A percentile compares a stretch with the other conserved stretches of the same genome.
Conservation (phyloP, 2,888 invertebrate species). For the Callimorpha dominula region DNA sequence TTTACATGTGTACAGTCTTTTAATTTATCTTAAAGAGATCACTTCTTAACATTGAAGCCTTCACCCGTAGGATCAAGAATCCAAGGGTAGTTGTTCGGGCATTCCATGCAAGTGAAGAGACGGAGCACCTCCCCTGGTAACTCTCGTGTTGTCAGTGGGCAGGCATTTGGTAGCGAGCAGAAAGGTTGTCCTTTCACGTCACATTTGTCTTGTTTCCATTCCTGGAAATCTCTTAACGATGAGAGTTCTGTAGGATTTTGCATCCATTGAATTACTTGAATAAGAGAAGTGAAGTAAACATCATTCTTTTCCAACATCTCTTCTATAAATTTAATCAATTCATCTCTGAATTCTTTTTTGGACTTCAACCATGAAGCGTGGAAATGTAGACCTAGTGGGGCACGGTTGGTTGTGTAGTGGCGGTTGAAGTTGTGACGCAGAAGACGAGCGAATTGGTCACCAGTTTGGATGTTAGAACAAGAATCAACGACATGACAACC, state of each 20-base stretch:
- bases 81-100: constrained; percentile 98
- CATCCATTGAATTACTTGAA: constrained; percentile 98
- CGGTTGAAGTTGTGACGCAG: constrained; percentile 98
- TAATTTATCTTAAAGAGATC: constrained; percentile 84
- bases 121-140: constrained; percentile 96
- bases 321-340: constrained; percentile 96
- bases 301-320: constrained; percentile 96
- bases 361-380: constrained; percentile 98
- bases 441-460: constrained; percentile 96
- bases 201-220: constrained; percentile 97
- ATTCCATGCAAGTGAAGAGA: constrained; percentile 98
- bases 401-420: constrained; percentile 96
- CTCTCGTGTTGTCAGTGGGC: constrained; percentile 95
- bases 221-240: constrained; percentile 95
- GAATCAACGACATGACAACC: constrained; percentile 98
- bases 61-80: constrained; percentile 97
- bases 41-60: constrained; percentile 94
- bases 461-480: constrained; percentile 96
- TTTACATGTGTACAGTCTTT: constrained; percentile 87
- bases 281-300: constrained; percentile 97
- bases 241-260: constrained; percentile 96
- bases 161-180: constrained; percentile 96
- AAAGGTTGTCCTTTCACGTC: constrained; percentile 97
- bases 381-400: constrained; percentile 97
- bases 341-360: constrained; percentile 96